A percentile compares a stretch with the other conserved stretches of the same genome.
These are phyloP conservation scores for Pseudoatta argentina DNA, from an alignment of 1,140 invertebrate genomes.

Conservation along the genomic window DNA sequence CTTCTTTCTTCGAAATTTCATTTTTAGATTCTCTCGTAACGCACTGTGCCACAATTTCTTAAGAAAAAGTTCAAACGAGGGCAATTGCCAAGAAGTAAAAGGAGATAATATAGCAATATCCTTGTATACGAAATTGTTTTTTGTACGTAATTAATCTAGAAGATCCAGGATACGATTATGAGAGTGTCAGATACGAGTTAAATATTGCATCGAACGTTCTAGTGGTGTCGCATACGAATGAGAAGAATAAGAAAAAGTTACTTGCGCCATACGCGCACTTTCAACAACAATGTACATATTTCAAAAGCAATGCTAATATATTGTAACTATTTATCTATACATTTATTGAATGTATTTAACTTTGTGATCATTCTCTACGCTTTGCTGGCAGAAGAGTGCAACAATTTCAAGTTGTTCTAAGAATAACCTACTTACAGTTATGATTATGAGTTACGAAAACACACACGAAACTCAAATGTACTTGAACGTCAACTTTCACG, in stretches of 20 bases:
- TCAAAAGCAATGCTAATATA: slow-evolving; percentile 17
- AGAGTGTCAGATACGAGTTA: background rate
- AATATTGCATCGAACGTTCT: slow-evolving; percentile 12
- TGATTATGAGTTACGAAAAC: background rate
- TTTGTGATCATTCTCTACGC: background rate
- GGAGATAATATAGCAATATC: background rate
- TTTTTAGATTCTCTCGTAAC: background rate
- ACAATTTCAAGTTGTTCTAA: background rate
- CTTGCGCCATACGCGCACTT: background rate
- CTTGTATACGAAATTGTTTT: background rate
- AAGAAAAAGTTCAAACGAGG: slow-evolving; percentile 1
- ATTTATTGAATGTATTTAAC: background rate
- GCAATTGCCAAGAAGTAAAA: slow-evolving; percentile 1
- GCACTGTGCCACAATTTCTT: background rate
- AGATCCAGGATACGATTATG: background rate
- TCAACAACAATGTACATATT: slow-evolving; percentile 26
- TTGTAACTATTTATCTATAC: background rate
- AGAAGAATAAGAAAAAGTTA: background rate
- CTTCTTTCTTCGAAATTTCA: background rate
- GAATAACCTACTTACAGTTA: background rate
- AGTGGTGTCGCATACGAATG: background rate
- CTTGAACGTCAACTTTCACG: slow-evolving; percentile 5
- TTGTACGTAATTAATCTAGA: background rate
- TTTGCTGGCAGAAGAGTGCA: too few relatives aligned
- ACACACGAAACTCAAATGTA: background rate